Conservation (phyloP, 1,140 invertebrate genomes). For the Sminthurides bifidus region DNA sequence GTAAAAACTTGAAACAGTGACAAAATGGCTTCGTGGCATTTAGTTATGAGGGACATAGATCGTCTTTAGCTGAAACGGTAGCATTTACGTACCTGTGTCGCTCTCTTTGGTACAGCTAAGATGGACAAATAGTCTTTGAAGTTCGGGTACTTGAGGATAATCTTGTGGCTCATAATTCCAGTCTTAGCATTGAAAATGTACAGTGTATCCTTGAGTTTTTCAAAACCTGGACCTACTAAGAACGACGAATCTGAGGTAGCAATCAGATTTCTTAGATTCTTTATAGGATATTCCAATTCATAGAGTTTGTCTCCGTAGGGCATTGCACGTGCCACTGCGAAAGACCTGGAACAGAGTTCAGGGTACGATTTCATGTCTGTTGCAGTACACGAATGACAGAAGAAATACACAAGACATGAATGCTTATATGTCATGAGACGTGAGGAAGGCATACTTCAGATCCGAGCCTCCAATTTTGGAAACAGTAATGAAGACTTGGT, state of each 20-base stretch:
- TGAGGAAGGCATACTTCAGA: constrained; percentile 3
- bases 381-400: neutral
- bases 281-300: constrained; percentile 62
- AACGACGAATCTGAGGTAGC: constrained; percentile 67
- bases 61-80: too few relatives aligned
- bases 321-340: constrained; percentile 37
- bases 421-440: neutral
- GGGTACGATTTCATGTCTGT: neutral
- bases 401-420: neutral
- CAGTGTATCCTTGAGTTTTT: constrained; percentile 74
- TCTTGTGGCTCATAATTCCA: constrained; percentile 65
- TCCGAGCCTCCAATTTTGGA: constrained; percentile 41
- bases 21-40: too few relatives aligned
- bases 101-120: constrained; percentile 21
- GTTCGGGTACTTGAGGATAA: constrained; percentile 53
- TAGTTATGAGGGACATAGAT: too few relatives aligned
- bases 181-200: constrained; percentile 71
- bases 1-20: neutral
- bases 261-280: constrained; percentile 58
- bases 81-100: constrained; percentile 21
- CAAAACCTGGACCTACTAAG: constrained; percentile 62
- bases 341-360: constrained; percentile 14
- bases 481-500: constrained; percentile 71
- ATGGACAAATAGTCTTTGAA: constrained; percentile 32
- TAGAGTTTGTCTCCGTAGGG: constrained; percentile 58